phyloP scores from a whole-genome alignment of 2,113 vertebrate genomes.

The Cariama cristata region DNA sequence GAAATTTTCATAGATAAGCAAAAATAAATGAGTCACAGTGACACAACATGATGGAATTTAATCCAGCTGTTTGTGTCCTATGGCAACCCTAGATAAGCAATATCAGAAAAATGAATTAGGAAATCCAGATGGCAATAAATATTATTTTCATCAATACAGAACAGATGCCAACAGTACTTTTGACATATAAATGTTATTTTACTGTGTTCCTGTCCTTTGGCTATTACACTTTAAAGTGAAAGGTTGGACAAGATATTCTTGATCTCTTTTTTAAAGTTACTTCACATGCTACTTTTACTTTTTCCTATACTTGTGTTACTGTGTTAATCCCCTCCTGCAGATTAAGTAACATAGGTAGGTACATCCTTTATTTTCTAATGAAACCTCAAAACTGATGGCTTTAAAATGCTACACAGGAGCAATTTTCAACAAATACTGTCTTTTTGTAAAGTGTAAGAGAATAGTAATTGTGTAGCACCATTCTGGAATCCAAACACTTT shows the following conservation, averaged over 20 bases:
- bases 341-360: neutral
- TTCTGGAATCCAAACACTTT: neutral
- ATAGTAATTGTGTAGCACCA: neutral
- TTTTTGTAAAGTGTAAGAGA: neutral
- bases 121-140: conserved; percentile 58
- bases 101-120: conserved; percentile 49
- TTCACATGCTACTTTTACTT: neutral
- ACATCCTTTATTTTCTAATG: neutral
- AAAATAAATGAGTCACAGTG: conserved; percentile 63
- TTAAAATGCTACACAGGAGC: neutral
- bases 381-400: neutral
- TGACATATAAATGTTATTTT: conserved; percentile 14
- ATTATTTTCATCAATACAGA: conserved; percentile 41
- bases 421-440: neutral
- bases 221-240: neutral
- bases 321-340: neutral
- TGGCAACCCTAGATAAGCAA: conserved; percentile 67
- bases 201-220: neutral
- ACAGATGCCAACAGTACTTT: conserved; percentile 30
- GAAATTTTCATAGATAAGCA: conserved; percentile 55
- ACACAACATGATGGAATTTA: conserved; percentile 52
- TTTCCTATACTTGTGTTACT: neutral
- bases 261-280: neutral
- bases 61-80: conserved; percentile 64
- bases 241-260: neutral